Conservation (phyloP, 2,888 invertebrate genomes). For the Drosophila fulvimacula region DNA sequence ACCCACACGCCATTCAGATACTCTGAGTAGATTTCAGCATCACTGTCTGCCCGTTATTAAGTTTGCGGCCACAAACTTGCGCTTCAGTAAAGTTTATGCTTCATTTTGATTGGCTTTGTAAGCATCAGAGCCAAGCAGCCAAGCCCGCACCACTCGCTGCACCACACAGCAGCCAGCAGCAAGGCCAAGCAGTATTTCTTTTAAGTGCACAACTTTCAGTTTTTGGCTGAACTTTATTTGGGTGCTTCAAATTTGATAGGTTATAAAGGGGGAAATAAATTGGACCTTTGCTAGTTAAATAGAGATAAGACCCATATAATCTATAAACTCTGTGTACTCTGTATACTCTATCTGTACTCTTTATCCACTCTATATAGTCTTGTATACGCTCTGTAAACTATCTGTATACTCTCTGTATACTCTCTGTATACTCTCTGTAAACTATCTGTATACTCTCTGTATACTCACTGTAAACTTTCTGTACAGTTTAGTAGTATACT, state of each 20-base stretch:
- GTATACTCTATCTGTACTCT: background rate
- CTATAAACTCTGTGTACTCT: background rate
- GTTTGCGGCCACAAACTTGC: slow-evolving; percentile 68
- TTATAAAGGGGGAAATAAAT: slow-evolving; percentile 1
- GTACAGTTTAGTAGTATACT: background rate
- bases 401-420: background rate
- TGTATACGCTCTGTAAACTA: background rate
- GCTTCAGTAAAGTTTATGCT: slow-evolving; percentile 59
- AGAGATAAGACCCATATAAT: background rate
- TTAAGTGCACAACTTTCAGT: slow-evolving; percentile 11
- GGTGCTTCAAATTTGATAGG: background rate
- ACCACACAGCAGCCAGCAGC: background rate
- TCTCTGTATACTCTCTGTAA: background rate
- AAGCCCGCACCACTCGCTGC: background rate
- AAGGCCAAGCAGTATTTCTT: background rate
- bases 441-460: background rate
- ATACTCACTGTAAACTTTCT: background rate
- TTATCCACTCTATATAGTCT: background rate
- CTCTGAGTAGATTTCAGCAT: slow-evolving; percentile 18
- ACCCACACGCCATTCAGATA: background rate
- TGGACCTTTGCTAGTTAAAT: background rate
- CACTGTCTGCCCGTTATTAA: slow-evolving; percentile 59
- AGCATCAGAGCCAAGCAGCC: background rate
- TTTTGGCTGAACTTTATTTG: slow-evolving; percentile 1
- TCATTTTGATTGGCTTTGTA: slow-evolving; percentile 58